Percentiles rank a stretch among this genome's conserved stretches.
phyloP scores from a whole-genome alignment of 2,888 invertebrate genomes.

The Chymomyza procnemis region DNA sequence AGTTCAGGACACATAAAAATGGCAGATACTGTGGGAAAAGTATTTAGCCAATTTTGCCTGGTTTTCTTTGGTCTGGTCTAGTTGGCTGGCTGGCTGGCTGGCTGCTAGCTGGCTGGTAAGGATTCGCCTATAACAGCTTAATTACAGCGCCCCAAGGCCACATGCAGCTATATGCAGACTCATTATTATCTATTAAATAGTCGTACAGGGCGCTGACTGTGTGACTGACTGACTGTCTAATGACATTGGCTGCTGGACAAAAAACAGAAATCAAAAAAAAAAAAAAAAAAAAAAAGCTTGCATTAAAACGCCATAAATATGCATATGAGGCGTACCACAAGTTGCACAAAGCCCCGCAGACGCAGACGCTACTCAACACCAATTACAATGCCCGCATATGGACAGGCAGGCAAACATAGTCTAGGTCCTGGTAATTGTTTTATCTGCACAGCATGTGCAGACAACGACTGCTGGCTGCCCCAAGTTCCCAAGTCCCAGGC shows the following conservation, averaged over 20 bases:
- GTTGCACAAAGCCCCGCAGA: conserved; percentile 9
- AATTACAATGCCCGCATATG: conserved; percentile 63
- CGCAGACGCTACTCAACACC: conserved; percentile 36
- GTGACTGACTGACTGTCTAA: conserved; percentile 61
- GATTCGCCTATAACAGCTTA: conserved; percentile 68
- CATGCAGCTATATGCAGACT: conserved; percentile 38
- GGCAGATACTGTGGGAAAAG: conserved; percentile 56
- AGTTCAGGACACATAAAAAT: conserved; percentile 59
- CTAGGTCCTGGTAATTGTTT: conserved; percentile 68
- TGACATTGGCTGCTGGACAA: conserved; percentile 49
- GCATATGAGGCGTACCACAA: conserved; percentile 46
- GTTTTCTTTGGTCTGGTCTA: neutral
- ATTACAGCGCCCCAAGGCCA: conserved; percentile 67
- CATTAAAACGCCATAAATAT: conserved; percentile 44
- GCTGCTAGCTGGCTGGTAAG: too few species aligned
- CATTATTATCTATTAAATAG: conserved; percentile 73
- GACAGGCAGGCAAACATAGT: conserved; percentile 39
- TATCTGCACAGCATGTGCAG: conserved; percentile 45
- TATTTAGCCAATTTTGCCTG: conserved; percentile 12
- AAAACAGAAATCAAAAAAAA: conserved; percentile 1
- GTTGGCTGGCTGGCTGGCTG: conserved; percentile 13
- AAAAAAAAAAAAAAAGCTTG: conserved; percentile 22
- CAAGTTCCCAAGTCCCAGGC: neutral
- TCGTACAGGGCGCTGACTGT: conserved; percentile 36
- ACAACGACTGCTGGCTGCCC: neutral